Evolutionary conservation across 2,797 vertebrate species (phyloP).

Genomic region (Brotula barbata): DNA sequence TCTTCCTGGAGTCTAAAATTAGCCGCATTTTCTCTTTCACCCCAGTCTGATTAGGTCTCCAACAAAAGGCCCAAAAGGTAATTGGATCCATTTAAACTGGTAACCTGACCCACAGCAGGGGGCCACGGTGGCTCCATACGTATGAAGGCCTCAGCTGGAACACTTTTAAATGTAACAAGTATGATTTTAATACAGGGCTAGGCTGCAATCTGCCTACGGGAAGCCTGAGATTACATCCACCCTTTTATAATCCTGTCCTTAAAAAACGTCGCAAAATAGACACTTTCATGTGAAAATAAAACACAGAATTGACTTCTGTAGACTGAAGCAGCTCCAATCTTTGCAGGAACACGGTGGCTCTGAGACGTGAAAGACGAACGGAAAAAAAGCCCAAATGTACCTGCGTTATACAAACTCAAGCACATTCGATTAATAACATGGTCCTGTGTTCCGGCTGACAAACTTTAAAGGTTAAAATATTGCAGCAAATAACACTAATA

Average conservation of each 20-base stretch:
- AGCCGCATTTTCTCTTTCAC: constrained; percentile 30
- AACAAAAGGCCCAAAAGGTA: constrained; percentile 11
- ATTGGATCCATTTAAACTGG: constrained; percentile 41
- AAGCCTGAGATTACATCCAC: too few relatives aligned
- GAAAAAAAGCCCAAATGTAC: not conserved
- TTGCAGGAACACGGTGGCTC: not conserved
- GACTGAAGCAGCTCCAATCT: constrained; percentile 6
- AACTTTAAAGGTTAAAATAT: not conserved
- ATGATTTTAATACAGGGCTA: not conserved
- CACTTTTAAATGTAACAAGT: not conserved
- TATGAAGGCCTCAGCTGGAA: too few relatives aligned
- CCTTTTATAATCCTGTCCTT: too few relatives aligned
- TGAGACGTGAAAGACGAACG: not conserved
- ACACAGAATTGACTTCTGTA: not conserved
- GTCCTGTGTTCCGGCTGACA: not conserved
- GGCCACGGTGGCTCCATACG: too few relatives aligned
- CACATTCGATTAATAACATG: not conserved
- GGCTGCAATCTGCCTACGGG: too few relatives aligned
- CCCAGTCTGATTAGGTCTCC: constrained; percentile 28
- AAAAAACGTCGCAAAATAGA: too few relatives aligned
- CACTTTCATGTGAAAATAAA: not conserved
- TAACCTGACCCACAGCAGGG: constrained; percentile 2
- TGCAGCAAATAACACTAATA: not conserved
- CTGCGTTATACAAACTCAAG: not conserved
- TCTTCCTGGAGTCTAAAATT: constrained; percentile 26